These are phyloP conservation scores for Psittacula derbiana DNA, from an alignment of 2,797 vertebrate genomes.

Conservation along the genomic window DNA sequence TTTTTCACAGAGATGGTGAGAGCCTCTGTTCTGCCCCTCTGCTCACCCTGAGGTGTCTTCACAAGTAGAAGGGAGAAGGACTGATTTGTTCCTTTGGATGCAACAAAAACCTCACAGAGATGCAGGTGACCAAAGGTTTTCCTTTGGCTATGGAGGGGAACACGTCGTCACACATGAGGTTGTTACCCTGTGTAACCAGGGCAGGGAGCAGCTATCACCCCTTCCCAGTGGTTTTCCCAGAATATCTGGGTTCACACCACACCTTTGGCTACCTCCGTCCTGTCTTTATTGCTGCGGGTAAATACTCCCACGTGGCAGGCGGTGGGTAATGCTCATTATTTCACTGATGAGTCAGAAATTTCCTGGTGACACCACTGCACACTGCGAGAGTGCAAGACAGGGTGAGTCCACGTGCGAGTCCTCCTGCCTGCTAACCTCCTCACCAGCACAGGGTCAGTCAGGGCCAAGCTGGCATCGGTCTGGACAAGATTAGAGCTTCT, in stretches of 20 bases:
- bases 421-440: background rate
- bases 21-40: background rate
- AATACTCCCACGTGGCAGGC: background rate
- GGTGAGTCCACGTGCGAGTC: accelerated
- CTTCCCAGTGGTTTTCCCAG: background rate
- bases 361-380: background rate
- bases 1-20: accelerated
- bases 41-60: background rate
- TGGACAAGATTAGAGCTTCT: background rate
- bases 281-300: background rate
- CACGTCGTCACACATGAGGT: background rate
- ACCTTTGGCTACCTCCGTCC: background rate
- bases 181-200: accelerated
- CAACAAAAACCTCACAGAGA: background rate
- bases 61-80: background rate
- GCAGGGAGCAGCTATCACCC: background rate
- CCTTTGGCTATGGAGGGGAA: background rate
- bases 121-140: background rate
- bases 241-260: background rate
- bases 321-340: background rate
- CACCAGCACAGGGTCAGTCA: background rate
- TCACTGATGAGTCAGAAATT: background rate
- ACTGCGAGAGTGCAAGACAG: accelerated
- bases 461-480: accelerated
- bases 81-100: accelerated